Percentiles rank a stretch among this genome's conserved stretches.
These are phyloP conservation scores for Drosophila falleni DNA, from an alignment of 2,888 invertebrate species.

Conservation along the genomic window DNA sequence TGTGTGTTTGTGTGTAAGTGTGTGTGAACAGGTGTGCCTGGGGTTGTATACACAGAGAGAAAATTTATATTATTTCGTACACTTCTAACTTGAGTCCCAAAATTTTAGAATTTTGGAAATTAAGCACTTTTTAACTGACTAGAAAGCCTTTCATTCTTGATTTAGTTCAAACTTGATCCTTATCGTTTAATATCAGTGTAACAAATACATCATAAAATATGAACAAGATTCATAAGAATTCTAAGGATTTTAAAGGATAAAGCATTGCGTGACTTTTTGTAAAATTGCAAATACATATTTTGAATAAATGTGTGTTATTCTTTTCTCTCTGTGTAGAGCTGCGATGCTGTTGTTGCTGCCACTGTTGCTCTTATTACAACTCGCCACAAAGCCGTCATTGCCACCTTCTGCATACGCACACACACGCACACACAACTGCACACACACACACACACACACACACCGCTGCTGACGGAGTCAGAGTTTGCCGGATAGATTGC, in stretches of 20 bases:
- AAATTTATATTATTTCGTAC: neutral
- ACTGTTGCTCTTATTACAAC: conserved; percentile 52
- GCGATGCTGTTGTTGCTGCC: conserved; percentile 5
- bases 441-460: neutral
- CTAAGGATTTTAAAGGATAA: no score
- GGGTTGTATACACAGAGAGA: conserved; percentile 7
- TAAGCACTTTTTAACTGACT: no score
- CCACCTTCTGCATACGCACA: conserved; percentile 28
- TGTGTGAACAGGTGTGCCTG: conserved; percentile 26
- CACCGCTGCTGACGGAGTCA: conserved; percentile 41
- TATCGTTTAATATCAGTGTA: no score
- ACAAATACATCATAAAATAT: no score
- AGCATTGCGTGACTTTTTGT: no score
- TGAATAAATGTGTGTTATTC: neutral
- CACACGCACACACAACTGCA: neutral
- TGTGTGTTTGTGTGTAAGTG: conserved; percentile 19
- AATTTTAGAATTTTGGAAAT: no score
- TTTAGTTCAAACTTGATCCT: no score
- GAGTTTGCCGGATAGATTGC: conserved; percentile 75
- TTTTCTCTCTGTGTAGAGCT: neutral
- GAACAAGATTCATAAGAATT: no score
- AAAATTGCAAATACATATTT: neutral
- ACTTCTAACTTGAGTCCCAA: no score
- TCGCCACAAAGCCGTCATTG: conserved; percentile 66
- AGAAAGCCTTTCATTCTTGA: no score